Conservation (phyloP, 2,797 vertebrate genomes). For the Sylvilagus floridanus region DNA sequence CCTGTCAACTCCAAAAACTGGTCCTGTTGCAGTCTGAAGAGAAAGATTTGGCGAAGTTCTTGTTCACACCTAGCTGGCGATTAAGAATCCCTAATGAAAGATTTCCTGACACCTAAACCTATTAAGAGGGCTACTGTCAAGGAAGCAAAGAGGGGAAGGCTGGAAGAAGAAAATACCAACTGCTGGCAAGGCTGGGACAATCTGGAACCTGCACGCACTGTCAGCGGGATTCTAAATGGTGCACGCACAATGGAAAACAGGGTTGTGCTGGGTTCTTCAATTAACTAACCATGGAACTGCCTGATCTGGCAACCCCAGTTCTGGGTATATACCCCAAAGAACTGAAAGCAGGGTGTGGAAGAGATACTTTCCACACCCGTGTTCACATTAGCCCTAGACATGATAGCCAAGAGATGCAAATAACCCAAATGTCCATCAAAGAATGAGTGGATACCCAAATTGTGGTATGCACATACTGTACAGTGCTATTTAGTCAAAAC, state of each 20-base stretch:
- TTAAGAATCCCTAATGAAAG: background rate
- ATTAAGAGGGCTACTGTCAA: background rate
- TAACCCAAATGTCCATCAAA: background rate
- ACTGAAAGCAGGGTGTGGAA: background rate
- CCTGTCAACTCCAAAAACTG: background rate
- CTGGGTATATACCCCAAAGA: background rate
- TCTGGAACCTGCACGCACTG: background rate
- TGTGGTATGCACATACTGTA: background rate
- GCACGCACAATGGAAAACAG: background rate
- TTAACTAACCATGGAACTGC: background rate
- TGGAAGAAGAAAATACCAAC: background rate
- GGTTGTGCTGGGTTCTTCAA: background rate
- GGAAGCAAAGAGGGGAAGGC: background rate
- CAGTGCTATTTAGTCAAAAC: background rate
- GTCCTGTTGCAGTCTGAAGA: background rate
- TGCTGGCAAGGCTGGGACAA: background rate
- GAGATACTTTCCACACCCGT: background rate
- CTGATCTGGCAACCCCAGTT: background rate
- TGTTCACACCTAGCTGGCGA: background rate
- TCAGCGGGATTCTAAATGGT: background rate
- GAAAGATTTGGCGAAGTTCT: background rate
- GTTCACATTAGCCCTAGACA: background rate
- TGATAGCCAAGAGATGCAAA: background rate
- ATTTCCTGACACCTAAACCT: background rate
- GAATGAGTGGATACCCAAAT: background rate